Percentiles rank a stretch among this genome's conserved stretches.
Conservation (phyloP, 1,140 invertebrate genomes). For the Saccostrea glomerata region DNA sequence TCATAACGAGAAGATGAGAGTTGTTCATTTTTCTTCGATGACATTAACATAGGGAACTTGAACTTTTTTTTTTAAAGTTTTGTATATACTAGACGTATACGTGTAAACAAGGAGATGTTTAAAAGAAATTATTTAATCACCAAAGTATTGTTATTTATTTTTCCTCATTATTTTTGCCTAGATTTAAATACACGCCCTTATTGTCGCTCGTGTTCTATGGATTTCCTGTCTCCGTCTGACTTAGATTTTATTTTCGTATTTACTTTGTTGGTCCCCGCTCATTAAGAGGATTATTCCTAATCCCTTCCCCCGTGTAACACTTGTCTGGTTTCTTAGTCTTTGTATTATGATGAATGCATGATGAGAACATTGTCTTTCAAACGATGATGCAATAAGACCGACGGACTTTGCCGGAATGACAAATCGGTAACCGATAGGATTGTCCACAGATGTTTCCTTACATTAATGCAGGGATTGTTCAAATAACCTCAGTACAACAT, state of each 20-base stretch:
- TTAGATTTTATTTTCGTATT: not conserved
- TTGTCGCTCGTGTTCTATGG: not conserved
- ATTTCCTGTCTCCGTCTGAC: not conserved
- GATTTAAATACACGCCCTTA: not conserved
- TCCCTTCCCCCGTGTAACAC: not conserved
- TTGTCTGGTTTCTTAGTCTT: not conserved
- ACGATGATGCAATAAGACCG: not conserved
- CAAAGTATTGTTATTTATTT: not conserved
- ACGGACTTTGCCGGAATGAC: not conserved
- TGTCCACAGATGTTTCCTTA: not conserved
- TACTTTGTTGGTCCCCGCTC: not conserved
- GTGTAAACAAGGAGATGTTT: not conserved
- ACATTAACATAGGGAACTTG: constrained; percentile 5
- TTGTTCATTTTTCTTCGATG: constrained; percentile 11
- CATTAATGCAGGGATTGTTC: not conserved
- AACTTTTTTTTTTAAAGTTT: not conserved
- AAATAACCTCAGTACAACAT: too few species aligned
- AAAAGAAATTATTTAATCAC: not conserved
- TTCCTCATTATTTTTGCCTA: not conserved
- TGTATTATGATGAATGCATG: not conserved
- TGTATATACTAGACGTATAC: not conserved
- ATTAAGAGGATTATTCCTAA: not conserved
- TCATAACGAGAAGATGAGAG: constrained; percentile 27
- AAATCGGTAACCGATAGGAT: not conserved
- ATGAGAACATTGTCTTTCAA: not conserved